phyloP scores from a whole-genome alignment of 1,140 invertebrate genomes.

The Lethrus apterus region DNA sequence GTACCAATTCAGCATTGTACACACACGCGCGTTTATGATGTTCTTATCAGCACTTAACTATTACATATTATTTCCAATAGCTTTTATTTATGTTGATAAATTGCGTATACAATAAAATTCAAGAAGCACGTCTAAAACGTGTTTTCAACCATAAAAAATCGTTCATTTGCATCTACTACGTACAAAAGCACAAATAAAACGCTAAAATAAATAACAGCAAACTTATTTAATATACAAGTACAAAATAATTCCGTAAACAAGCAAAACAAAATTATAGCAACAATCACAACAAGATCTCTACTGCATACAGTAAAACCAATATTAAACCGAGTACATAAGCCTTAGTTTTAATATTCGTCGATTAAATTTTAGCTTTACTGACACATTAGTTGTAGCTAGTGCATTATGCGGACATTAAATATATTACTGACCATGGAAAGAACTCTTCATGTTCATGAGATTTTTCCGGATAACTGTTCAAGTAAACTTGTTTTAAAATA shows the following conservation, averaged over 20 bases:
- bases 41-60: slow-evolving; percentile 28
- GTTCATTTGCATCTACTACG: neutral
- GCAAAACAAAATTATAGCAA: slow-evolving; percentile 8
- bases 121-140: too few species aligned
- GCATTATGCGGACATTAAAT: slow-evolving; percentile 14
- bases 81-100: neutral
- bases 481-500: slow-evolving; percentile 31
- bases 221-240: slow-evolving; percentile 1
- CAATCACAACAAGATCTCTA: slow-evolving; percentile 7
- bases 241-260: slow-evolving; percentile 10
- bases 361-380: too few species aligned
- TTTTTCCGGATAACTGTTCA: slow-evolving; percentile 63
- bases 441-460: slow-evolving; percentile 59
- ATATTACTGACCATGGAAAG: slow-evolving; percentile 62
- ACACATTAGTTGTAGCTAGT: too few species aligned
- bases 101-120: too few species aligned
- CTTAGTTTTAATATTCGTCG: slow-evolving; percentile 7
- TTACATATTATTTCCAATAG: neutral
- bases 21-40: slow-evolving; percentile 20
- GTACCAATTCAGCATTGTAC: slow-evolving; percentile 7
- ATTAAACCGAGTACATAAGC: slow-evolving; percentile 5
- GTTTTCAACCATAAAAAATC: neutral
- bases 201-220: slow-evolving; percentile 1
- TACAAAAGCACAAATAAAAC: neutral
- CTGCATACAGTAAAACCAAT: neutral